Base-by-base conservation (phyloP, 2,888 invertebrate genomes). In the Aphodius granarius region DNA sequence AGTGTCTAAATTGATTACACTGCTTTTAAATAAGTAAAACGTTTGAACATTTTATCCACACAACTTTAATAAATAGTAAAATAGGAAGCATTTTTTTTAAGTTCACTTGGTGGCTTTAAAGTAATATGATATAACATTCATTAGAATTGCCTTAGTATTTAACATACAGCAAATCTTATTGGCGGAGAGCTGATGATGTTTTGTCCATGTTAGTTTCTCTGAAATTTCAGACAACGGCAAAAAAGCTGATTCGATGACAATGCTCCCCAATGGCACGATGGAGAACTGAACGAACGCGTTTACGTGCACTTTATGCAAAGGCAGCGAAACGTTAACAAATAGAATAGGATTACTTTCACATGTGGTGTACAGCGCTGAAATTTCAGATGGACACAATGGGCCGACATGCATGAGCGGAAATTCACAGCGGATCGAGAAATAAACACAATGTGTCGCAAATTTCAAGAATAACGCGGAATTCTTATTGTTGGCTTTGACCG, bases 301-400 rank as follows among this genome's bases (percentile, higher is more conserved):
- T n/a, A n/a, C n/a, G 23, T 23, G 63, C 62, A 83, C 83, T 84
- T 85, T 85, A 83, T 85, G 79, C 79, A 80, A 78, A 82, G 80
- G 82, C 84, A 83, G 80, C 83, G 84, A 82, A 81, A 84, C 83
- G 84, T 83, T 82, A 81, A 83, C 83, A 83, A 82, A 83, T 82
- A 83, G 82, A 85, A 85, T 83, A 78, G 85, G 84, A 84, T 85
- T 85, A 85, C 84, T 85, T 84, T 84, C 83, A 83, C 84, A 83
- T 83, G 83, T 84, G 83, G 19, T 66, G 43, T 71, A 76, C 43
- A 43, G 13, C 73, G 73, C 73, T 70, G 73, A 73, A 77, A 64
- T 75, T 75, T 73, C 71, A 75, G 70, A 75, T 75, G 4, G 43
- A 3, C 43, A 43, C 43, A 43, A 43, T 43, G 13, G 43, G 43